phyloP scores from a whole-genome alignment of 2,113 vertebrate genomes.

The Trichechus manatus region DNA sequence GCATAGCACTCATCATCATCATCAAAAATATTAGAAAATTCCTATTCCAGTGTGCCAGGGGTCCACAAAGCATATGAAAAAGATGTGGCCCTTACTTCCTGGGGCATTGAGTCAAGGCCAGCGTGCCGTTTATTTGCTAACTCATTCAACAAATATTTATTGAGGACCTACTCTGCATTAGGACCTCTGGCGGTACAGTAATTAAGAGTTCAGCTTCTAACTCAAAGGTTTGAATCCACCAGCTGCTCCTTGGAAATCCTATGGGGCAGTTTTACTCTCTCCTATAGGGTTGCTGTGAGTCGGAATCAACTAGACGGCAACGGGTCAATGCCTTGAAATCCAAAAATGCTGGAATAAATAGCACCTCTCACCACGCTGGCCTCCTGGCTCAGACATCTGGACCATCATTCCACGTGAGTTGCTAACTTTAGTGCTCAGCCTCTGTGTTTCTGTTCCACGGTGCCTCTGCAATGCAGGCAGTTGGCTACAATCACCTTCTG shows the following conservation, averaged over 20 bases:
- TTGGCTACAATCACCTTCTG: no score
- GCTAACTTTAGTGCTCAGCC: background rate
- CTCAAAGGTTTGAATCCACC: no score
- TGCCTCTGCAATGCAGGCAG: background rate
- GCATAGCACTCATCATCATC: background rate
- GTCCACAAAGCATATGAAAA: background rate
- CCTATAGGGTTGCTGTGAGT: no score
- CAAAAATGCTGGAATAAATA: background rate
- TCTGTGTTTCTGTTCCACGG: background rate
- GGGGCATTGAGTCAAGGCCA: conserved; percentile 3
- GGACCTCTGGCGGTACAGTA: background rate
- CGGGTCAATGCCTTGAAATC: background rate
- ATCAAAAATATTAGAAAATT: background rate
- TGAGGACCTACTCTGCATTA: background rate
- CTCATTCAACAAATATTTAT: background rate
- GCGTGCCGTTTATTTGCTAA: background rate
- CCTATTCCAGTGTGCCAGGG: background rate
- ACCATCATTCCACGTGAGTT: background rate
- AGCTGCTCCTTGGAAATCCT: no score
- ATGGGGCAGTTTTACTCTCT: no score
- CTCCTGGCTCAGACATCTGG: background rate
- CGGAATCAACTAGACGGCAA: no score
- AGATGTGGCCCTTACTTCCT: background rate
- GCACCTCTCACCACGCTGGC: background rate
- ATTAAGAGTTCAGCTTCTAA: no score